Evolutionary conservation across 2,888 invertebrate genomes (phyloP).

Genomic region (Argyra leucocephala): DNA sequence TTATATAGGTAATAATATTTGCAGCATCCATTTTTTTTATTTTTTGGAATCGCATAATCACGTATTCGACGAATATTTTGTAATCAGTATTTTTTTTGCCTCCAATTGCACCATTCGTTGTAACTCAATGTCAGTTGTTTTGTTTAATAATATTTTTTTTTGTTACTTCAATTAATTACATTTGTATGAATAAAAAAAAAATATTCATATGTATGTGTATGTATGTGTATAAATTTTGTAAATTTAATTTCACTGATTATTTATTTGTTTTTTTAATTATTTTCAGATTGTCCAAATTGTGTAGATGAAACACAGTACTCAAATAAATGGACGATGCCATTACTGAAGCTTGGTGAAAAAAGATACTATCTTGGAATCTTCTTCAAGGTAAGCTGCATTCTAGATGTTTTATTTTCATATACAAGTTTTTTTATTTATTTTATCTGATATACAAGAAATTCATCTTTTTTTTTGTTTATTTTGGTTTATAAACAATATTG

Average conservation of each 20-base stretch:
- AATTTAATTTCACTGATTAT: background rate
- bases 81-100: too few species aligned
- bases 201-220: too few species aligned
- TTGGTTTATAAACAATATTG: background rate
- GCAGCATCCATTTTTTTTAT: too few species aligned
- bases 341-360: constrained; percentile 78
- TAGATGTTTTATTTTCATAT: constrained; percentile 14
- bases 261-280: constrained; percentile 18
- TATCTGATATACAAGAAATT: background rate
- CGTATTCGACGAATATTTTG: too few species aligned
- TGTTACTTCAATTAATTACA: too few species aligned
- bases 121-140: too few species aligned
- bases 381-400: constrained; percentile 66
- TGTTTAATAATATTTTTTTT: too few species aligned
- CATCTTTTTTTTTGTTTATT: background rate
- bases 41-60: too few species aligned
- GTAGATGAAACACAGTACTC: constrained; percentile 62
- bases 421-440: background rate
- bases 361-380: constrained; percentile 85
- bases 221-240: background rate
- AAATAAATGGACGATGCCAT: constrained; percentile 83
- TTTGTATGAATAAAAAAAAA: too few species aligned
- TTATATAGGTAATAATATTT: too few species aligned
- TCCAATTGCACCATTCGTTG: too few species aligned
- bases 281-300: constrained; percentile 71